Evolutionary conservation across 2,888 invertebrate genomes (phyloP).

Genomic region (Ctenicera cuprea): DNA sequence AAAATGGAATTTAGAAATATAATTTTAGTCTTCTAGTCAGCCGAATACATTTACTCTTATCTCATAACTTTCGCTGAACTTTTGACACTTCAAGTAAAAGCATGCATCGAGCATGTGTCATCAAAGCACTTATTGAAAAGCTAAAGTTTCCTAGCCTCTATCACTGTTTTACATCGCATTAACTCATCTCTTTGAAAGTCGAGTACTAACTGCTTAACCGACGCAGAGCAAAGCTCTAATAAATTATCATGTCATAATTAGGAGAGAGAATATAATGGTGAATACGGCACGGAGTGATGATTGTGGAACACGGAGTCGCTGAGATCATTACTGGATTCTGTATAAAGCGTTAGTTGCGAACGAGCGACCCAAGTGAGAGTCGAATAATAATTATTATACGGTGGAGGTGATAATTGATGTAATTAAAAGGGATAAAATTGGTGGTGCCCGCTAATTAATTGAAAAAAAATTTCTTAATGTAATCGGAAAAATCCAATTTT

Average conservation of each 20-base stretch:
- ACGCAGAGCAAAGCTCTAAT: constrained; percentile 18
- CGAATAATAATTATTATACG: constrained; percentile 41
- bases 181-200: constrained; percentile 8
- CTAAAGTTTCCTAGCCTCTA: not conserved
- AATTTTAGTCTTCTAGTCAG: no score
- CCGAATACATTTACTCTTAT: no score
- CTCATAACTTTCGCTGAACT: no score
- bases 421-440: not conserved
- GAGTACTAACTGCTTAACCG: constrained; percentile 9
- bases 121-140: not conserved
- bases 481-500: not conserved
- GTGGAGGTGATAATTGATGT: constrained; percentile 22
- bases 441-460: no score
- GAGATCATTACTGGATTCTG: constrained; percentile 50
- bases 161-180: not conserved
- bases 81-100: no score
- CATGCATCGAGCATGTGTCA: no score
- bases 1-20: no score
- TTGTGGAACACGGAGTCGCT: constrained; percentile 48
- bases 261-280: constrained; percentile 37
- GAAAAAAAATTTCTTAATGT: not conserved
- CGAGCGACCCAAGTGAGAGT: constrained; percentile 40
- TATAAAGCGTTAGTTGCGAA: constrained; percentile 51
- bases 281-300: constrained; percentile 40
- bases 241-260: constrained; percentile 40